Evolutionary conservation across 2,888 invertebrate genomes (phyloP).

Genomic region (Zaprionus lineosus): DNA sequence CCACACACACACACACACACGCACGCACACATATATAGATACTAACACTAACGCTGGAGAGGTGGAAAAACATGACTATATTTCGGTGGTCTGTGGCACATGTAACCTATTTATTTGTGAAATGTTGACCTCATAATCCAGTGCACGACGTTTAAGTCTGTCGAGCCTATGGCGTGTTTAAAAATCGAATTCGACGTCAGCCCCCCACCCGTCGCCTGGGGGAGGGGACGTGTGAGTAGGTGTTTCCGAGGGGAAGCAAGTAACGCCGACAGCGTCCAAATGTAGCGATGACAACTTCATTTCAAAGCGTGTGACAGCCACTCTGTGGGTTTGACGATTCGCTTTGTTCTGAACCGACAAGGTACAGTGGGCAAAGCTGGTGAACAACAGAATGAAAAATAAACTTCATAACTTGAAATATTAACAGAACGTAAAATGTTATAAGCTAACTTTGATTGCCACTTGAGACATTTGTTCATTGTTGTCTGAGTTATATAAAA

Average conservation of each 20-base stretch:
- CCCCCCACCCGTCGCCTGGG: background rate
- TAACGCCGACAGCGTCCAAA: conserved; percentile 60
- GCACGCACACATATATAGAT: background rate
- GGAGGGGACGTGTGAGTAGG: conserved; percentile 12
- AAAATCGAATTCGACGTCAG: conserved; percentile 42
- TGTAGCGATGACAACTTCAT: conserved; percentile 75
- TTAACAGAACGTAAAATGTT: no score
- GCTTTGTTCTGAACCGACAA: conserved; percentile 53
- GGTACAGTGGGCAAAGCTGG: background rate
- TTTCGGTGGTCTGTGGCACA: conserved; percentile 37
- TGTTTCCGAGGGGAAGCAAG: conserved; percentile 27
- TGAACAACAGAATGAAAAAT: background rate
- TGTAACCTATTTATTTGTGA: conserved; percentile 74
- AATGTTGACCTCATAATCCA: conserved; percentile 75
- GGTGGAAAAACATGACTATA: background rate
- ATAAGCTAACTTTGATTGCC: no score
- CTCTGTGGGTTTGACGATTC: conserved; percentile 36
- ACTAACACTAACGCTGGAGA: no score
- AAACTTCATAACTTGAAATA: no score
- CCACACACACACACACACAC: conserved; percentile 6
- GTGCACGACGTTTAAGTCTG: conserved; percentile 34
- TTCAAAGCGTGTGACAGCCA: conserved; percentile 54
- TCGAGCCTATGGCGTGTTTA: conserved; percentile 57
- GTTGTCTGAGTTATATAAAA: background rate
- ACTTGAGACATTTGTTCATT: no score